Evolutionary conservation across 2,113 vertebrate genomes (phyloP).

Genomic region (Mus spicilegus): DNA sequence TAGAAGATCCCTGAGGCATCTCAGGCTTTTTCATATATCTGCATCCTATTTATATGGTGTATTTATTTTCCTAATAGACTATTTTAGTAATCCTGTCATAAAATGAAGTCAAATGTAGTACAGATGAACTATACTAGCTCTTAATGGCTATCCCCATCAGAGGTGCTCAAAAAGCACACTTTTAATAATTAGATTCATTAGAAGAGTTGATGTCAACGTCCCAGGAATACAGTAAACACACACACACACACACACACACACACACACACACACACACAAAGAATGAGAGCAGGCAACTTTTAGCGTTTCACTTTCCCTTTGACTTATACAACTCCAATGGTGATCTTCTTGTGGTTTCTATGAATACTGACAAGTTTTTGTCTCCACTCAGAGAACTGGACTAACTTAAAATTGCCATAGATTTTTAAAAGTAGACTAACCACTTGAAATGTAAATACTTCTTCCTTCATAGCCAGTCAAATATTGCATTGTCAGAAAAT

Average conservation of each 20-base stretch:
- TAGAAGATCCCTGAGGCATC: neutral
- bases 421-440: neutral
- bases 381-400: neutral
- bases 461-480: neutral
- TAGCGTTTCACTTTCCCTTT: neutral
- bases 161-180: neutral
- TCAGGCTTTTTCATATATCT: neutral
- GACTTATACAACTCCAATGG: accelerated
- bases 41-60: neutral
- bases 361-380: neutral
- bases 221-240: neutral
- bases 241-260: neutral
- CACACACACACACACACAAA: neutral
- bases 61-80: neutral
- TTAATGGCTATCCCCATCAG: neutral
- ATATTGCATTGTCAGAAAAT: neutral
- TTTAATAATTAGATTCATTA: constrained; percentile 22
- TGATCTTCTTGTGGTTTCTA: neutral
- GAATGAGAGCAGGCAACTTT: neutral
- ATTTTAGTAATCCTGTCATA: neutral
- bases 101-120: neutral
- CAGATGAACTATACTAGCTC: neutral
- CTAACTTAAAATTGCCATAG: neutral
- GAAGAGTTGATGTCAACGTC: constrained; percentile 25
- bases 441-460: neutral